Percentiles rank a stretch among this genome's conserved stretches.
These are phyloP conservation scores for Phataginus tricuspis DNA, from an alignment of 2,797 vertebrate species.

Conservation along the genomic window DNA sequence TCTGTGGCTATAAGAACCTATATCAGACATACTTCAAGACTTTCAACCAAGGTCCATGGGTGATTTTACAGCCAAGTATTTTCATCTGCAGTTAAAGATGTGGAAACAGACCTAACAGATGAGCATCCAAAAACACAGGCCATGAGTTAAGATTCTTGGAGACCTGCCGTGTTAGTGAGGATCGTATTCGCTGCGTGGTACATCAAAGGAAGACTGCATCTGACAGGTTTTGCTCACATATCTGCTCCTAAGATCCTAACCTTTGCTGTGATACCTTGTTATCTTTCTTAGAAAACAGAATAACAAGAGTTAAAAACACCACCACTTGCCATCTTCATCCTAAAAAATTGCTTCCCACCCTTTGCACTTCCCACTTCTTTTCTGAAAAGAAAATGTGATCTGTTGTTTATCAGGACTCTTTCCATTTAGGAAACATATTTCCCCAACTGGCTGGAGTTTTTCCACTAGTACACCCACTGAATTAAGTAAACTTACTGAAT, in stretches of 20 bases:
- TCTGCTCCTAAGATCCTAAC: neutral
- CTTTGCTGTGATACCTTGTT: neutral
- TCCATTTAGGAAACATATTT: neutral
- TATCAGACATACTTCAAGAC: neutral
- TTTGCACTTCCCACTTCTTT: neutral
- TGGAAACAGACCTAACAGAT: neutral
- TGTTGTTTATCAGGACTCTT: neutral
- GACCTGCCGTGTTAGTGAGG: neutral
- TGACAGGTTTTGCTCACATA: neutral
- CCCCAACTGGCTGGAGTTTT: neutral
- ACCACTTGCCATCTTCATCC: neutral
- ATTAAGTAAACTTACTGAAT: constrained; percentile 41
- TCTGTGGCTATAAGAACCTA: neutral
- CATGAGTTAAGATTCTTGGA: neutral
- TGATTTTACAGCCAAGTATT: constrained; percentile 1
- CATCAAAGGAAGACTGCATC: neutral
- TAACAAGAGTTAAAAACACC: neutral
- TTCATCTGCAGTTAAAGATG: neutral
- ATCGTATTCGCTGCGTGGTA: no score
- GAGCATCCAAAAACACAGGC: neutral
- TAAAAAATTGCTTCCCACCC: neutral
- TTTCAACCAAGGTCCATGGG: neutral
- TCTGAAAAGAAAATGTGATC: neutral
- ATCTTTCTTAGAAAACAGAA: neutral
- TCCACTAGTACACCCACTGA: neutral